phyloP scores from a whole-genome alignment of 1,140 invertebrate species.

The Heliothis subflexa region DNA sequence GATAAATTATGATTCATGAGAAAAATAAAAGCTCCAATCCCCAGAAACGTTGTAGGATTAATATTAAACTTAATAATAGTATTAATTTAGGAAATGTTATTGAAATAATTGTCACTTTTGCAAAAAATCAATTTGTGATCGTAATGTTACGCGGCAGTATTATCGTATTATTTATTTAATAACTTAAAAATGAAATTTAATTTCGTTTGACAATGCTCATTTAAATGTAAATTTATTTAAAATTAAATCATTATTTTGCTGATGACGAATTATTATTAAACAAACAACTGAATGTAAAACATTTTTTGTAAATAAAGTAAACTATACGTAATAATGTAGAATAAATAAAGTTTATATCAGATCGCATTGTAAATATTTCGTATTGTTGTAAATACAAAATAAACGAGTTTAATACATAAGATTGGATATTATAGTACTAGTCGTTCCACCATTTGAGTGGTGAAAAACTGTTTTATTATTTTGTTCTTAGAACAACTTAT shows the following conservation, averaged over 20 bases:
- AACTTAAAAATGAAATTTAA: conserved; percentile 28
- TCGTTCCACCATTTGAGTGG: conserved; percentile 66
- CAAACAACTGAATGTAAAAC: conserved; percentile 39
- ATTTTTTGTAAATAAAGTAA: conserved; percentile 54
- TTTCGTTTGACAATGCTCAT: conserved; percentile 37
- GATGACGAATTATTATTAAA: conserved; percentile 36
- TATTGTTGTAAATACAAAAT: conserved; percentile 74
- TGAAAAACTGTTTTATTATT: conserved; percentile 66
- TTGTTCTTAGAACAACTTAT: conserved; percentile 76
- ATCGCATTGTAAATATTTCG: conserved; percentile 75
- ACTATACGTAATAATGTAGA: conserved; percentile 63
- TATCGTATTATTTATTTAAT: conserved; percentile 27
- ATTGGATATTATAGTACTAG: conserved; percentile 54
- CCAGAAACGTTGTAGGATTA: conserved; percentile 41
- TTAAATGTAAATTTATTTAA: not conserved
- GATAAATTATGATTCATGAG: not conserved
- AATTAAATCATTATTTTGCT: conserved; percentile 5
- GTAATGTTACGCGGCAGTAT: conserved; percentile 37
- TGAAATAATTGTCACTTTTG: conserved; percentile 44
- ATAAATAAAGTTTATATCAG: conserved; percentile 67
- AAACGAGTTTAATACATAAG: conserved; percentile 45
- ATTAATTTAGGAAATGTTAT: conserved; percentile 50
- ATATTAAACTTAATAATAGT: conserved; percentile 45
- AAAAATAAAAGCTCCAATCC: conserved; percentile 34
- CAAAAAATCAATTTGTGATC: conserved; percentile 41